Conservation (phyloP, 2,888 invertebrate genomes). For the Melanophora roralis region DNA sequence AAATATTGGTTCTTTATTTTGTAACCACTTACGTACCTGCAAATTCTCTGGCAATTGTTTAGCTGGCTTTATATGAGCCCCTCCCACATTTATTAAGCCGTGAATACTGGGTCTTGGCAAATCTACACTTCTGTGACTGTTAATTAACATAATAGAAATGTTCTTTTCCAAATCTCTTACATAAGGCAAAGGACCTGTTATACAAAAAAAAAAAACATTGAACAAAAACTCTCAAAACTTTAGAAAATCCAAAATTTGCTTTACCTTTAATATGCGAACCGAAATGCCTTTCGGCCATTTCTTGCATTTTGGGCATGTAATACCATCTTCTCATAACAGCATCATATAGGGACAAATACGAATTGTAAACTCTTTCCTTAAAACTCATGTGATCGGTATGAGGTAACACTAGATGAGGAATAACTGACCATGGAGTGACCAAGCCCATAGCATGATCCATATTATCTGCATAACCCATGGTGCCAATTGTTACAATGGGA, state of each 20-base stretch:
- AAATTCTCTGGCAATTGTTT: slow-evolving; percentile 72
- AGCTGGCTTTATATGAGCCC: slow-evolving; percentile 73
- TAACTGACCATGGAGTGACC: slow-evolving; percentile 74
- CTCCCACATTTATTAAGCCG: slow-evolving; percentile 74
- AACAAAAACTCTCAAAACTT: too few species aligned
- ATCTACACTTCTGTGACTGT: slow-evolving; percentile 78
- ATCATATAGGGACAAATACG: slow-evolving; percentile 73
- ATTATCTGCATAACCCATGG: slow-evolving; percentile 76
- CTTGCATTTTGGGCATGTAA: slow-evolving; percentile 75
- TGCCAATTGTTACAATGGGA: slow-evolving; percentile 76
- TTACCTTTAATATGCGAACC: slow-evolving; percentile 67
- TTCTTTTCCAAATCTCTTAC: slow-evolving; percentile 77
- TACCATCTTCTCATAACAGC: slow-evolving; percentile 71
- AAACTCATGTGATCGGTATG: slow-evolving; percentile 77
- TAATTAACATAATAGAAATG: slow-evolving; percentile 78
- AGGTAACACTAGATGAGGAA: slow-evolving; percentile 73
- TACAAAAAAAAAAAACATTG: background rate
- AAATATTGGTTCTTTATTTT: background rate
- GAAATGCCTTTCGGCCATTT: slow-evolving; percentile 74
- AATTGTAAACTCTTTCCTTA: slow-evolving; percentile 74
- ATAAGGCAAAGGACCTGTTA: slow-evolving; percentile 73
- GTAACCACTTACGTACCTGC: slow-evolving; percentile 60
- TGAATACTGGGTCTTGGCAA: slow-evolving; percentile 77
- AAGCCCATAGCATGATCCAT: slow-evolving; percentile 77
- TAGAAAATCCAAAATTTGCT: background rate